Percentiles rank a stretch among this genome's conserved stretches.
phyloP scores from a whole-genome alignment of 2,113 vertebrate genomes.

The Lophotis ruficrista region DNA sequence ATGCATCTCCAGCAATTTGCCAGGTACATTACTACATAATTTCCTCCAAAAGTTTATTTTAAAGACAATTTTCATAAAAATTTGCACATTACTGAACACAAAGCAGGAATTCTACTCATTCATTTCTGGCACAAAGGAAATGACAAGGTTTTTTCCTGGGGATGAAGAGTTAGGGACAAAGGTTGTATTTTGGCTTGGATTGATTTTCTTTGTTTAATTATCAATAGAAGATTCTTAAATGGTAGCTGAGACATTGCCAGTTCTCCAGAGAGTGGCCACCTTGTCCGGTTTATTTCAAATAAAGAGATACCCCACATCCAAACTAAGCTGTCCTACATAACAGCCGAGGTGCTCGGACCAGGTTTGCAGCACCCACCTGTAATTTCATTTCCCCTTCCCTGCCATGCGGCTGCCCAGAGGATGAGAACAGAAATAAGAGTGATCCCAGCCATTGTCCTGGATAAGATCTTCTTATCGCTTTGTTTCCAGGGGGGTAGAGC shows the following conservation, averaged over 20 bases:
- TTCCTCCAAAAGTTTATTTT: not conserved
- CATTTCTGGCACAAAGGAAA: not conserved
- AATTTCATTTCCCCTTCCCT: slow-evolving; percentile 28
- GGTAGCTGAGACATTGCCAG: not conserved
- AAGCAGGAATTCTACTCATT: not conserved
- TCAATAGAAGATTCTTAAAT: not conserved
- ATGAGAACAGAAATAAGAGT: slow-evolving; percentile 1
- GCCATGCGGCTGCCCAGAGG: not conserved
- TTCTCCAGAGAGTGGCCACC: not conserved
- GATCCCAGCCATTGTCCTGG: not conserved
- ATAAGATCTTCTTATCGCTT: not conserved
- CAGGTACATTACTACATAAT: not conserved
- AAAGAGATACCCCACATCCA: not conserved
- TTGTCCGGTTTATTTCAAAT: not conserved
- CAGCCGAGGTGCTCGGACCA: not conserved
- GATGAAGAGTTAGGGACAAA: not conserved
- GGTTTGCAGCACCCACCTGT: slow-evolving; percentile 53
- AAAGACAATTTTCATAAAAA: not conserved
- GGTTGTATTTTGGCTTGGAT: not conserved
- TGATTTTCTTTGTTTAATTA: not conserved
- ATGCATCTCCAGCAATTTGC: not conserved
- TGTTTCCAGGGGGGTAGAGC: not conserved
- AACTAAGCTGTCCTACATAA: not conserved
- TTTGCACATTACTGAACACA: not conserved
- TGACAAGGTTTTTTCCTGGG: not conserved